A percentile compares a stretch with the other conserved stretches of the same genome.
Evolutionary conservation across 2,113 vertebrate species (phyloP).

Genomic region (Scomber scombrus): DNA sequence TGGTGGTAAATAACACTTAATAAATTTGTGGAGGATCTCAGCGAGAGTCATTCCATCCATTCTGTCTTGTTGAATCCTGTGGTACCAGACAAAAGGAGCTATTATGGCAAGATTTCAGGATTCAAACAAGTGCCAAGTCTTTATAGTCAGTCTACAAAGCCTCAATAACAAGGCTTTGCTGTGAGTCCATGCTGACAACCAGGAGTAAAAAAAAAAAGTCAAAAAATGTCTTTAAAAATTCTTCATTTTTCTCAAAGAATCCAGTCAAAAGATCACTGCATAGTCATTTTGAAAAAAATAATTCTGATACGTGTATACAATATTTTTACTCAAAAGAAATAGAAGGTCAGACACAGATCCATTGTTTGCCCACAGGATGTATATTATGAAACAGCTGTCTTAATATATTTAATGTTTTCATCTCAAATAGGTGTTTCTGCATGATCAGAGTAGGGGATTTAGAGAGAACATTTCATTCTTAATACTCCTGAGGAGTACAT

Average conservation of each 20-base stretch:
- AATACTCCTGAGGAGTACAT: too few relatives aligned
- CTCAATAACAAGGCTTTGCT: conserved; percentile 16
- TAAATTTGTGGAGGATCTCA: background rate
- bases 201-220: conserved; percentile 2
- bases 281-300: background rate
- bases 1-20: background rate
- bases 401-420: background rate
- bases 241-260: conserved; percentile 8
- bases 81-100: background rate
- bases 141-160: conserved; percentile 16
- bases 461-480: background rate
- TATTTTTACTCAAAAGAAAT: background rate
- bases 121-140: conserved; percentile 13
- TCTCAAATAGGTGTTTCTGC: background rate
- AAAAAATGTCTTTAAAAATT: conserved; percentile 7
- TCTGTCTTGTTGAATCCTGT: background rate
- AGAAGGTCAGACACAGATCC: background rate
- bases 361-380: background rate
- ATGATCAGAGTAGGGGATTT: background rate
- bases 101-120: conserved; percentile 11
- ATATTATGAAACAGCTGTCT: background rate
- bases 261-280: background rate
- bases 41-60: background rate
- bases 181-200: conserved; percentile 21
- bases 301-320: background rate